A percentile compares a stretch with the other conserved stretches of the same genome.
Evolutionary conservation across 2,797 vertebrate species (phyloP).

Genomic region (Pagetopsis macropterus): DNA sequence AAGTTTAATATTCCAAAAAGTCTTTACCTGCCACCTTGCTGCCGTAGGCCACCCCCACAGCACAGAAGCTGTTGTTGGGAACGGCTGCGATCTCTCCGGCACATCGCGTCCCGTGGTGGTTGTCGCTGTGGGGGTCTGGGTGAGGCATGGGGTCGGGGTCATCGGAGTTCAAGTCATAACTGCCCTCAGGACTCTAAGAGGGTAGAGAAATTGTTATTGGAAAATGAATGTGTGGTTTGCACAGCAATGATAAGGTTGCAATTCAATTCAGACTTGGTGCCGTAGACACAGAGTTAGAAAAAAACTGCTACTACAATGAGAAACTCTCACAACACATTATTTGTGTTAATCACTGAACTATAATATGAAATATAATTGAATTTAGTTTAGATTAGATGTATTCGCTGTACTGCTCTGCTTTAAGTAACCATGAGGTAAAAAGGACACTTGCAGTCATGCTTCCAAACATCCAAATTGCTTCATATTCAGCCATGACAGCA

Average conservation of each 20-base stretch:
- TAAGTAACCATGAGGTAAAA: too few species aligned
- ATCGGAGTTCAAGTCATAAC: constrained; percentile 96
- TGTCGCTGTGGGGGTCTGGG: constrained; percentile 89
- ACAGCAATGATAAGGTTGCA: neutral
- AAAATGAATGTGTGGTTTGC: neutral
- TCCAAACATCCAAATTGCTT: neutral
- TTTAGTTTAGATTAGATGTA: too few species aligned
- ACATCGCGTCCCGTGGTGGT: constrained; percentile 96
- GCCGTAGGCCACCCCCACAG: constrained; percentile 94
- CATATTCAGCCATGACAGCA: neutral
- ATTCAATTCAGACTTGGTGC: too few species aligned
- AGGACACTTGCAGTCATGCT: too few species aligned
- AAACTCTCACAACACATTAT: neutral
- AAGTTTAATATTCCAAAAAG: neutral
- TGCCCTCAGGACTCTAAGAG: constrained; percentile 94
- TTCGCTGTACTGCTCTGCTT: too few species aligned
- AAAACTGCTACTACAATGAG: too few species aligned
- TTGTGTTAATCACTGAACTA: neutral
- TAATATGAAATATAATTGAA: too few species aligned
- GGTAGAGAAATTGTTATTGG: neutral
- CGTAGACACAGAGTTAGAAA: neutral
- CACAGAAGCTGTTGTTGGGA: constrained; percentile 96
- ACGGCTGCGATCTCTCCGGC: constrained; percentile 96
- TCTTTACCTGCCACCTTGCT: constrained; percentile 92
- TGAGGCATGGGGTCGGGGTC: constrained; percentile 98